A percentile compares a stretch with the other conserved stretches of the same genome.
Evolutionary conservation across 2,888 invertebrate genomes (phyloP).

Genomic region (Drepana falcataria): DNA sequence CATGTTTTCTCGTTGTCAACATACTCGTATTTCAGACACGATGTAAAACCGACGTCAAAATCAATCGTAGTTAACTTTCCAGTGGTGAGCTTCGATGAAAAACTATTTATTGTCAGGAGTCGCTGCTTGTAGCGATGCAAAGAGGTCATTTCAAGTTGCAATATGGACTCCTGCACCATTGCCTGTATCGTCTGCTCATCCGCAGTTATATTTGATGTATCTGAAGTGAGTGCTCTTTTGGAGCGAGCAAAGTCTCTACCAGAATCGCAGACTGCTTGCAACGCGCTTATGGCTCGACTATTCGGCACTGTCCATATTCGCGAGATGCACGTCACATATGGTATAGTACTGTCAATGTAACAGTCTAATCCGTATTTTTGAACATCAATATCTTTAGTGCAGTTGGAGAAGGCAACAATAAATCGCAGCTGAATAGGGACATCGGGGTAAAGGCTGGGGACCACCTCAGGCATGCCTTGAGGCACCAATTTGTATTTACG

Average conservation of each 20-base stretch:
- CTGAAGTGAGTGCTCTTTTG: slow-evolving; percentile 23
- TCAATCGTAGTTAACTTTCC: slow-evolving; percentile 57
- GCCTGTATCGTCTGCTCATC: slow-evolving; percentile 44
- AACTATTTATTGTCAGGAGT: slow-evolving; percentile 51
- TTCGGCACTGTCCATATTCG: slow-evolving; percentile 42
- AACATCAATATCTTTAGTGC: slow-evolving; percentile 40
- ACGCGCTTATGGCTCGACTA: slow-evolving; percentile 32
- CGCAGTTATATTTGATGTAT: slow-evolving; percentile 11
- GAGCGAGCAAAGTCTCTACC: slow-evolving; percentile 36
- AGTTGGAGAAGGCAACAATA: slow-evolving; percentile 45
- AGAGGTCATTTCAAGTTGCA: slow-evolving; percentile 58
- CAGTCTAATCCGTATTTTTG: slow-evolving; percentile 31
- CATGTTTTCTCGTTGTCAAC: slow-evolving; percentile 53
- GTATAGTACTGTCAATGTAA: slow-evolving; percentile 28
- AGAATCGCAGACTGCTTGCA: slow-evolving; percentile 31
- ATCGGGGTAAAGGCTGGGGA: slow-evolving; percentile 45
- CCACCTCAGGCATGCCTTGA: slow-evolving; percentile 46
- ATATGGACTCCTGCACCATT: slow-evolving; percentile 45
- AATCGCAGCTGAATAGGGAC: slow-evolving; percentile 45
- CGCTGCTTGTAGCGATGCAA: slow-evolving; percentile 56
- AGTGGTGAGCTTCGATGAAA: slow-evolving; percentile 49
- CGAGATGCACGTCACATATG: slow-evolving; percentile 40
- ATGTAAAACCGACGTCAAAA: slow-evolving; percentile 64
- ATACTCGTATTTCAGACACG: slow-evolving; percentile 63
- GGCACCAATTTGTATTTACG: slow-evolving; percentile 42